Evolutionary conservation across 2,113 vertebrate species (phyloP).

Genomic region (Regulus satrapa): DNA sequence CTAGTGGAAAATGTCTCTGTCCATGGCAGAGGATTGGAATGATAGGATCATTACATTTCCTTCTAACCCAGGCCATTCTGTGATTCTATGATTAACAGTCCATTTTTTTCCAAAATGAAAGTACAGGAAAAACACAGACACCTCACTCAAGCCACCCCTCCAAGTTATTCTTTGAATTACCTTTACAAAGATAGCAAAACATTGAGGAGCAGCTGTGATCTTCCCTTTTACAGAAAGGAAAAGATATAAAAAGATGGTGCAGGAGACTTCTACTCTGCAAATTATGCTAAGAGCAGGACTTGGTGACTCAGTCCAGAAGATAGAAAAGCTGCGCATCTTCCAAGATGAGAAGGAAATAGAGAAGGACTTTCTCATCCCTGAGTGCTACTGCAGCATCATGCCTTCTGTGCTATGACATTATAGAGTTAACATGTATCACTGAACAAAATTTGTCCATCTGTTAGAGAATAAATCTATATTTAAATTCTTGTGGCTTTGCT

Average conservation of each 20-base stretch:
- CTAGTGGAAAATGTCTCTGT: not conserved
- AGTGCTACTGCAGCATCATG: not conserved
- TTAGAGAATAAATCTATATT: not conserved
- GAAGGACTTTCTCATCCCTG: not conserved
- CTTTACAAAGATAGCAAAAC: not conserved
- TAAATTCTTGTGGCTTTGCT: not conserved
- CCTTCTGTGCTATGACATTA: not conserved
- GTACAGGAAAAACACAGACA: not conserved
- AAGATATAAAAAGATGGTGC: not conserved
- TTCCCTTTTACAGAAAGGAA: not conserved
- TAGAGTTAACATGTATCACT: not conserved
- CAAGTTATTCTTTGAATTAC: not conserved
- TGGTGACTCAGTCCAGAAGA: not conserved
- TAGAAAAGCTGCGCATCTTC: not conserved
- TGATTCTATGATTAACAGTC: not conserved
- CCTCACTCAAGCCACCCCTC: accelerated
- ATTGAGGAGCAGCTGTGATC: not conserved
- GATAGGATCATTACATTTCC: accelerated
- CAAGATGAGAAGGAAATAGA: not conserved
- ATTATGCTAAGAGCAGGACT: not conserved
- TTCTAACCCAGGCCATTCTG: not conserved
- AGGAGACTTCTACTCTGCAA: not conserved
- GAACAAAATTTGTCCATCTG: not conserved
- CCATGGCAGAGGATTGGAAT: not conserved
- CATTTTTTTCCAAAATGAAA: not conserved